A percentile compares a stretch with the other conserved stretches of the same genome.
Evolutionary conservation across 2,113 vertebrate genomes (phyloP).

Genomic region (Nesogale talazaci): DNA sequence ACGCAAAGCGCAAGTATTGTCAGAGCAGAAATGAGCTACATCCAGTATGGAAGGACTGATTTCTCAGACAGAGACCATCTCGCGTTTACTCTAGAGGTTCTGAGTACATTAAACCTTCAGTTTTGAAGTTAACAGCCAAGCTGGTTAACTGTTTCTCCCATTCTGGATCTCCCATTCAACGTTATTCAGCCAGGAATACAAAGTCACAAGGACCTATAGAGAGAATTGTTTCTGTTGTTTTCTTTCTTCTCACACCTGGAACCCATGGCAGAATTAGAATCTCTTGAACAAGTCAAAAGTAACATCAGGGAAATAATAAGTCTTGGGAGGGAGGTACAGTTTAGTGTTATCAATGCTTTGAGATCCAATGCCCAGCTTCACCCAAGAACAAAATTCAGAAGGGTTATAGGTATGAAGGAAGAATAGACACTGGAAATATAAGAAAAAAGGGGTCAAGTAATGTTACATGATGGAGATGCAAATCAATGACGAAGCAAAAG

Average conservation of each 20-base stretch:
- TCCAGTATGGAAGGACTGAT: background rate
- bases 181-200: background rate
- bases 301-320: no score
- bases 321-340: no score
- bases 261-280: background rate
- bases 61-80: background rate
- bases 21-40: background rate
- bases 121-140: background rate
- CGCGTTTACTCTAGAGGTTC: background rate
- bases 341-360: no score
- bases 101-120: background rate
- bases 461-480: no score
- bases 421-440: no score
- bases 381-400: no score
- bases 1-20: background rate
- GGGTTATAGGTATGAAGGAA: no score
- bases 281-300: background rate
- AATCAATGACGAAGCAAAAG: no score
- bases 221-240: background rate
- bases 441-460: no score
- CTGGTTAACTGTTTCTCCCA: background rate
- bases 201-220: rapidly evolving
- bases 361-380: no score
- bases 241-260: background rate
- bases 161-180: background rate